Evolutionary conservation across 2,113 vertebrate species (phyloP), one percentile per base, ranked within the genome.

Genomic region (Podiceps cristatus): DNA sequence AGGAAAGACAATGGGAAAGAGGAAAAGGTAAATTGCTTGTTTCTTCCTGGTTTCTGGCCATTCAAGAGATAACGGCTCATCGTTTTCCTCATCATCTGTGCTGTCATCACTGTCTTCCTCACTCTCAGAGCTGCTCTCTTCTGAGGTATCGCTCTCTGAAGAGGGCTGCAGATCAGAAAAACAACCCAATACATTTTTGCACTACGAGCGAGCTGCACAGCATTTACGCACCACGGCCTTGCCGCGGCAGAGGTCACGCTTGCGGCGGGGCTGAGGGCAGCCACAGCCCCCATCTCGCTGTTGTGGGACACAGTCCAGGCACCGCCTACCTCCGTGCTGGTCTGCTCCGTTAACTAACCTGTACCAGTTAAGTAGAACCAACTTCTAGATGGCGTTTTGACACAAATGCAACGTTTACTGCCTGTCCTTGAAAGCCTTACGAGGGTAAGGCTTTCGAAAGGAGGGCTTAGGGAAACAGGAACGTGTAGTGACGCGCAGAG

Each of bases 1-100:
- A n/a, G 99, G 99, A 90, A 99, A 98, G 72, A 99, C 98, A 7
- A 99, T 99, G 82, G 99, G 99, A 79, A 99, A 97, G 60, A 99
- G 98, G 91, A 99, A 98, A 75, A 99, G 98, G 98, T 99, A 99
- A 59, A 99, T 98, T 63, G 98, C 98, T 97, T 99, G 99, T 97
- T 99, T 99, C 55, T 97, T 98, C 56, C 69, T 96, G 3, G 98
- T 99, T 84, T 99, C 98, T 10, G 99, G 99, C 99, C 99, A 99
- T 71, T 98, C 97, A 68, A 99, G 98, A 78, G 99, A 99, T 93
- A 99, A 97, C 16, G 99, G 99, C 90, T 99, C 98, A 1, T 99
- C 99, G 0, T 74, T 91, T 31, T 99, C 96, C 40, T 98, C 98
- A 3, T 98, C 97, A 0, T 98, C 97, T 2, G 98, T 93, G 2